phyloP scores from a whole-genome alignment of 1,140 invertebrate species.

The Limonius californicus region DNA sequence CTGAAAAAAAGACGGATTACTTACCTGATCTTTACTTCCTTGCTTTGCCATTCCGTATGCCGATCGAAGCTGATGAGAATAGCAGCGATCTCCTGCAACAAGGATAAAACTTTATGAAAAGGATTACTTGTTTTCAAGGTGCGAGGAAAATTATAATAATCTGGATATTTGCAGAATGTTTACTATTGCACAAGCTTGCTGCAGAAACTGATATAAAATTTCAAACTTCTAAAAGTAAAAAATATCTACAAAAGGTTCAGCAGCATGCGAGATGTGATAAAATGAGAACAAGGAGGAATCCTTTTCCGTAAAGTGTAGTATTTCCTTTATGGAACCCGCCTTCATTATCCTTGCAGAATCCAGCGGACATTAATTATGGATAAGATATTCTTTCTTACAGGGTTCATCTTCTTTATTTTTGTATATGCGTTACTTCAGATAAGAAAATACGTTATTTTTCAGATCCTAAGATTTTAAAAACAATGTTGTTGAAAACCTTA shows the following conservation, averaged over 20 bases:
- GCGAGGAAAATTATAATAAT: not conserved
- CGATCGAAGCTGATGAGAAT: conserved; percentile 95
- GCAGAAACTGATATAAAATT: too few relatives aligned
- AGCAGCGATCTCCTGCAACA: conserved; percentile 92
- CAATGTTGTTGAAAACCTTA: too few relatives aligned
- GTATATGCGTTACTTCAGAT: too few relatives aligned
- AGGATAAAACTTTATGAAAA: conserved; percentile 39
- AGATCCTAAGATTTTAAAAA: too few relatives aligned
- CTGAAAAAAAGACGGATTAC: too few relatives aligned
- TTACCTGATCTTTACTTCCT: conserved; percentile 94
- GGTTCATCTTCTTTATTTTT: not conserved
- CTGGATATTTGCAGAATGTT: not conserved
- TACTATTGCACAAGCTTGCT: too few relatives aligned
- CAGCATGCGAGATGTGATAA: not conserved
- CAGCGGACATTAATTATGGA: not conserved
- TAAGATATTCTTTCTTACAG: not conserved
- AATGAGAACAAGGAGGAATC: not conserved
- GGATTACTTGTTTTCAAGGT: not conserved
- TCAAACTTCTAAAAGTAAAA: too few relatives aligned
- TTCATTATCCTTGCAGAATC: not conserved
- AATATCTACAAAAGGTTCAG: too few relatives aligned
- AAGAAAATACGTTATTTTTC: too few relatives aligned
- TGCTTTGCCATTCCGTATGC: conserved; percentile 94
- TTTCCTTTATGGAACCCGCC: not conserved
- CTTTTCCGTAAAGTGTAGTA: not conserved